Conservation (phyloP, 2,797 vertebrate genomes). For the Typhlichthys subterraneus region DNA sequence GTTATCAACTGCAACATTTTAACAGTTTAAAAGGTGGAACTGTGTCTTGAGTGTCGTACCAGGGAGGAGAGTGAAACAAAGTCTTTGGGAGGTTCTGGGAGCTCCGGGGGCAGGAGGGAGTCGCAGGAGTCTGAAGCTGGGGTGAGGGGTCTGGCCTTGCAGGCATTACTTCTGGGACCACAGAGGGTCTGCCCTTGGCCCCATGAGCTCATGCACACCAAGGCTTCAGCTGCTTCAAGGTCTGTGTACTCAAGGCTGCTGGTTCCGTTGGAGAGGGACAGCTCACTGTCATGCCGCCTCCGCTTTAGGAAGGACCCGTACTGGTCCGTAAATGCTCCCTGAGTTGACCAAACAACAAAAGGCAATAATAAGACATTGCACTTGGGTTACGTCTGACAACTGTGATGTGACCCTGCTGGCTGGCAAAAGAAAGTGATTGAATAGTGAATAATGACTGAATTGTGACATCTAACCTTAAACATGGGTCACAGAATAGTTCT, state of each 20-base stretch:
- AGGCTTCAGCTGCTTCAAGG: constrained; percentile 92
- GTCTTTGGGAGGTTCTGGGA: constrained; percentile 82
- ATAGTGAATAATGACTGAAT: background rate
- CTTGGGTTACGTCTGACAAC: background rate
- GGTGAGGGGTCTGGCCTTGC: constrained; percentile 90
- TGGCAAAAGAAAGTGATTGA: too few relatives aligned
- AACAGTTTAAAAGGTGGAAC: background rate
- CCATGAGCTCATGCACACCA: constrained; percentile 98
- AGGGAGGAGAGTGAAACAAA: constrained; percentile 89
- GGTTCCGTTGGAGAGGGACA: constrained; percentile 71
- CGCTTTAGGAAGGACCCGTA: constrained; percentile 83
- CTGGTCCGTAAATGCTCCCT: constrained; percentile 85
- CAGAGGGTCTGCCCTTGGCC: constrained; percentile 80
- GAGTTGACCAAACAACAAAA: constrained; percentile 9
- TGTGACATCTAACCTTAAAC: background rate
- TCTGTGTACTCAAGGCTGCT: constrained; percentile 87
- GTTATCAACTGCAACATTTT: background rate
- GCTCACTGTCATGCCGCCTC: constrained; percentile 87
- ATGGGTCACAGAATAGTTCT: background rate
- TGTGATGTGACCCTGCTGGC: background rate
- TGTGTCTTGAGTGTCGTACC: constrained; percentile 77
- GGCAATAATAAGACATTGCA: constrained; percentile 16
- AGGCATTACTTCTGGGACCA: constrained; percentile 54
- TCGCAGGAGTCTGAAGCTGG: constrained; percentile 95
- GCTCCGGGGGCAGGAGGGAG: constrained; percentile 75